Conservation (phyloP, 2,797 vertebrate genomes). For the Amphiprion clarkii region DNA sequence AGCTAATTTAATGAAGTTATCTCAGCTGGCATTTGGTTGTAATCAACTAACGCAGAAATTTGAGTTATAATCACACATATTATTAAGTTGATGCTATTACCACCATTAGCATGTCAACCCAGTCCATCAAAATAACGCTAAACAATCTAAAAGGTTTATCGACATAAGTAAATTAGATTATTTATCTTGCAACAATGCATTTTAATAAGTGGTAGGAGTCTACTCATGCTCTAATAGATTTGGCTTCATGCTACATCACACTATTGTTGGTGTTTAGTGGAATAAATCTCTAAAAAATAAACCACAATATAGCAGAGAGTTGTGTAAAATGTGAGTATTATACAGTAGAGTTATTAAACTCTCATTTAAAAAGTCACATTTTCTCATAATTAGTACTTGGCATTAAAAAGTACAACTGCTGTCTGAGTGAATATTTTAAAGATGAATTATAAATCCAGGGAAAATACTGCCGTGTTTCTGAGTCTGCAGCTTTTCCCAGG, state of each 20-base stretch:
- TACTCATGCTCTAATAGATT: background rate
- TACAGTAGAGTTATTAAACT: background rate
- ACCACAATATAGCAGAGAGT: background rate
- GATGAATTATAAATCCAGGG: background rate
- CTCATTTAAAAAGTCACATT: background rate
- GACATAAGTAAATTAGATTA: too few species aligned
- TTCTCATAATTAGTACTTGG: background rate
- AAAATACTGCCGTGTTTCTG: background rate
- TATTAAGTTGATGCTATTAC: too few species aligned
- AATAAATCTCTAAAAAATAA: background rate
- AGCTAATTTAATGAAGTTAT: too few species aligned
- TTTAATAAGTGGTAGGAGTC: too few species aligned
- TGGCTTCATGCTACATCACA: background rate
- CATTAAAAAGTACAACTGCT: background rate
- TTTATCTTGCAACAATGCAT: too few species aligned
- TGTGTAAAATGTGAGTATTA: background rate
- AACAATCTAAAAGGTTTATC: too few species aligned
- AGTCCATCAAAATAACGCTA: too few species aligned
- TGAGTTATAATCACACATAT: too few species aligned
- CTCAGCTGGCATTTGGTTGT: too few species aligned
- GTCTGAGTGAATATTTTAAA: background rate
- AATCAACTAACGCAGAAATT: too few species aligned
- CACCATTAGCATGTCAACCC: too few species aligned
- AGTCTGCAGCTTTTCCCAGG: conserved; percentile 27
- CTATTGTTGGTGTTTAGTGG: background rate